Base-by-base conservation (phyloP, 1,140 invertebrate species). In the Carposina sasakii region DNA sequence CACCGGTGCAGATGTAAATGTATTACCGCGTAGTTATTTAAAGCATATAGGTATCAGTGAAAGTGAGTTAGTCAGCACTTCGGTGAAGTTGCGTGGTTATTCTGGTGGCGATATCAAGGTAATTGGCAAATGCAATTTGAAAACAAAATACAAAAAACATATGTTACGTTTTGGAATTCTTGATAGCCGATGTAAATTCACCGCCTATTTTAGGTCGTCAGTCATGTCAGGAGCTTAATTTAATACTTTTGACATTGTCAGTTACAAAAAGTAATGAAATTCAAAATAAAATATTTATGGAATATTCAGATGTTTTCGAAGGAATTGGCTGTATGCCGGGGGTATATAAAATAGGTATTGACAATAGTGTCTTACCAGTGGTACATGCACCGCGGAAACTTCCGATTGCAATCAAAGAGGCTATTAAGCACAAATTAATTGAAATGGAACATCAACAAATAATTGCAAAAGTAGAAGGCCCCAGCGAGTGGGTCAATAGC, bases 401-500 rank as follows among this genome's bases (percentile, higher is more conserved):
- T 2, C 42, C 42, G 9, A 15, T 45, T 20, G 12, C 42, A 9
- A 19, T 45, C 13, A 12, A 19, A 21, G 42, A 45, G 8, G 13
- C 20, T 3, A 28, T 45, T 2, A 45, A 45, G 15, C 9, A 30
- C 4, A 45, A 45, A n/a, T 45, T 19, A 19, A 30, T 17, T 13
- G 42, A 45, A 20, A 45, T 45, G 42, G 26, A 31, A 21, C 3
- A 15, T 12, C 26, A 45, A 31, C 10, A 17, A 17, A 45, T 45
- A 20, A 45, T 45, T 19, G 24, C 42, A 2, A 45, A 45, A 13
- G 42, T 62, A 13, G 20, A 56, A 3, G 54, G 63, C 34, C 69
- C 75, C n/a, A 78, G 83, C 2, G 78, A 85, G 21, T 87, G 84
- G 81, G 75, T 87, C 0, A 76, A 77, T 53, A 58, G 66, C 17